These are phyloP conservation scores for Scolopax bukidnonensis DNA, from an alignment of 2,797 vertebrate genomes.

Conservation along the genomic window DNA sequence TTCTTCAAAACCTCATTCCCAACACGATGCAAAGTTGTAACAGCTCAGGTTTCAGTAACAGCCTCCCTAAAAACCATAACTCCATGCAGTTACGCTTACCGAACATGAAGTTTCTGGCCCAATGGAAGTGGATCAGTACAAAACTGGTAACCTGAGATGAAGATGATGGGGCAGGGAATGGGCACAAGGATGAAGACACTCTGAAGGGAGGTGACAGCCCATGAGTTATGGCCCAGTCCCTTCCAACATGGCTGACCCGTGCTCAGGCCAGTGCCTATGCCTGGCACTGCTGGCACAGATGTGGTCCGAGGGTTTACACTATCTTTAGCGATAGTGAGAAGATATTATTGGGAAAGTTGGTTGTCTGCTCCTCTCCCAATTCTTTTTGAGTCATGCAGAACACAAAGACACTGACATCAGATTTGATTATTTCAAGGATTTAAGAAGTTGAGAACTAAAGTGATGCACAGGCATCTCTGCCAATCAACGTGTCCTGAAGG, in stretches of 20 bases:
- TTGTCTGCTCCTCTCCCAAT: not conserved
- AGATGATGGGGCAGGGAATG: not conserved
- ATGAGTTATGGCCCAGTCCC: not conserved
- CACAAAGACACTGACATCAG: not conserved
- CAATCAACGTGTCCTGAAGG: not conserved
- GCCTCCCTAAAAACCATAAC: not conserved
- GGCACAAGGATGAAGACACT: not conserved
- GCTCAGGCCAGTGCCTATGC: fast-evolving
- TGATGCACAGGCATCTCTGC: not conserved
- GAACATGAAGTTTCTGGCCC: not conserved
- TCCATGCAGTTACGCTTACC: not conserved
- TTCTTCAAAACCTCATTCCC: not conserved
- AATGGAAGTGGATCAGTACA: not conserved
- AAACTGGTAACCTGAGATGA: not conserved
- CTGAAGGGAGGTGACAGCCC: not conserved
- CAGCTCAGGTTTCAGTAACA: fast-evolving
- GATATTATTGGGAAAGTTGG: not conserved
- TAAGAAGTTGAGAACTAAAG: not conserved
- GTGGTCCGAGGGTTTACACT: not conserved
- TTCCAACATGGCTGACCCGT: not conserved
- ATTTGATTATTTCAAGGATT: not conserved
- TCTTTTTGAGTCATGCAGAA: not conserved
- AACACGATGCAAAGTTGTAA: not conserved
- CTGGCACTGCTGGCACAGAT: not conserved
- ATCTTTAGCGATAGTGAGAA: not conserved